Percentiles rank a stretch among this genome's conserved stretches.
Conservation (phyloP, 2,113 vertebrate species). For the Nycticorax nycticorax region DNA sequence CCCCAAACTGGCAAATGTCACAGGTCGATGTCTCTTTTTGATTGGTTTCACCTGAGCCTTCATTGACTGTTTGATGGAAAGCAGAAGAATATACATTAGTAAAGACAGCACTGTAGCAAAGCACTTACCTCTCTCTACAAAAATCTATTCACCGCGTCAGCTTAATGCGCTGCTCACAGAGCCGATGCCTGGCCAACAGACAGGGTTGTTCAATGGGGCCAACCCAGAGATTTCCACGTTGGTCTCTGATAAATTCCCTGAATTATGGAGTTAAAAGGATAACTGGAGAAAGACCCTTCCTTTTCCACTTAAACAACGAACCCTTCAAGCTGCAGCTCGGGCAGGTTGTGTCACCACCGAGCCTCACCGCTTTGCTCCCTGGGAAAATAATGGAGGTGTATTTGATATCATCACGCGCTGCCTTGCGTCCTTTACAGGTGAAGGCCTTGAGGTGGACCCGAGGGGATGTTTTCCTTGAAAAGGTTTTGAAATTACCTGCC, state of each 20-base stretch:
- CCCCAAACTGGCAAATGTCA: conserved; percentile 98
- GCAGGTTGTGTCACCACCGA: not conserved
- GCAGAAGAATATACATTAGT: conserved; percentile 26
- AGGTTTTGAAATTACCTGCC: not conserved
- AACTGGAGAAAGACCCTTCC: not conserved
- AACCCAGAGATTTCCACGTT: not conserved
- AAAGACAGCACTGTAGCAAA: not conserved
- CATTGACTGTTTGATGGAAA: conserved; percentile 82
- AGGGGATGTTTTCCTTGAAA: not conserved
- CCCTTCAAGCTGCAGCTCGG: not conserved
- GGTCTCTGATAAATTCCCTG: not conserved
- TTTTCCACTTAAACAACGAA: not conserved
- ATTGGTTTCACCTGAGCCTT: conserved; percentile 94
- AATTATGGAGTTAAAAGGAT: not conserved
- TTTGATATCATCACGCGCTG: not conserved
- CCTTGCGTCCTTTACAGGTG: not conserved
- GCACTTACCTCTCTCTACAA: not conserved
- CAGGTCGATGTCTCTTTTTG: conserved; percentile 98
- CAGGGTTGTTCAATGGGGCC: not conserved
- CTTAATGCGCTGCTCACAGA: not conserved
- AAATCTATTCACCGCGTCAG: not conserved
- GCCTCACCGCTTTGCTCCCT: not conserved
- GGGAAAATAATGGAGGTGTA: not conserved
- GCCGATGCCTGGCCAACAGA: not conserved
- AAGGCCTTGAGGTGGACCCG: not conserved